A percentile compares a stretch with the other conserved stretches of the same genome.
Evolutionary conservation across 2,888 invertebrate genomes (phyloP).

Genomic region (Meandrusa payeni): DNA sequence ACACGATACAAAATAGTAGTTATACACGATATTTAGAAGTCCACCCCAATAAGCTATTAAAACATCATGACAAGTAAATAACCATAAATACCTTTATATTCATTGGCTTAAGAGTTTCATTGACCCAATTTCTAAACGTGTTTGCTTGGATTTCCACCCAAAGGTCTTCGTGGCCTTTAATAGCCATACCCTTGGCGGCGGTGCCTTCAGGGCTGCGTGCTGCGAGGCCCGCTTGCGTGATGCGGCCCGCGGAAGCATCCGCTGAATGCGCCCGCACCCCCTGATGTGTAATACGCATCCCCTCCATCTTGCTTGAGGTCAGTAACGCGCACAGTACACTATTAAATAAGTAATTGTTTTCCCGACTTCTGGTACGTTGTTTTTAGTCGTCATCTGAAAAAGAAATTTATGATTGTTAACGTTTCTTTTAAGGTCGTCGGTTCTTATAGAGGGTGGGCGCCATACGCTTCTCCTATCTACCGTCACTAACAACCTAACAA

Average conservation of each 20-base stretch:
- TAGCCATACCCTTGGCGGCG: slow-evolving; percentile 96
- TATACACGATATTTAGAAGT: no score
- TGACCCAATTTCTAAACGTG: slow-evolving; percentile 98
- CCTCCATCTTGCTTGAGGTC: slow-evolving; percentile 56
- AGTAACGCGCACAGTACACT: slow-evolving; percentile 5
- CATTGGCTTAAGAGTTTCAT: slow-evolving; percentile 90
- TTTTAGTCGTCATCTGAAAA: slow-evolving; percentile 55
- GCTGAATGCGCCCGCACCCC: slow-evolving; percentile 79
- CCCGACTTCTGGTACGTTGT: slow-evolving; percentile 46
- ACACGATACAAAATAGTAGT: no score
- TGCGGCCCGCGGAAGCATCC: slow-evolving; percentile 82
- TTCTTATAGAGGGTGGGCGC: no score
- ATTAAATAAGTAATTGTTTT: slow-evolving; percentile 34
- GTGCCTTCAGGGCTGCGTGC: slow-evolving; percentile 95
- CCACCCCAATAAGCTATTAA: no score
- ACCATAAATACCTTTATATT: slow-evolving; percentile 82
- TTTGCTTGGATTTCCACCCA: slow-evolving; percentile 98
- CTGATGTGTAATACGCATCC: slow-evolving; percentile 81
- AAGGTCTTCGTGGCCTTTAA: slow-evolving; percentile 95
- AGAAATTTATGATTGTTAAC: no score
- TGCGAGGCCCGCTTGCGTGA: slow-evolving; percentile 89
- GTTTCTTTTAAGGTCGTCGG: no score
- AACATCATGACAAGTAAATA: no score
- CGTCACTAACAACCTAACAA: no score
- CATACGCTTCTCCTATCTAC: no score